These are phyloP conservation scores for Acipenser transmontanus DNA, from an alignment of 2,797 vertebrate genomes.

Conservation along the genomic window DNA sequence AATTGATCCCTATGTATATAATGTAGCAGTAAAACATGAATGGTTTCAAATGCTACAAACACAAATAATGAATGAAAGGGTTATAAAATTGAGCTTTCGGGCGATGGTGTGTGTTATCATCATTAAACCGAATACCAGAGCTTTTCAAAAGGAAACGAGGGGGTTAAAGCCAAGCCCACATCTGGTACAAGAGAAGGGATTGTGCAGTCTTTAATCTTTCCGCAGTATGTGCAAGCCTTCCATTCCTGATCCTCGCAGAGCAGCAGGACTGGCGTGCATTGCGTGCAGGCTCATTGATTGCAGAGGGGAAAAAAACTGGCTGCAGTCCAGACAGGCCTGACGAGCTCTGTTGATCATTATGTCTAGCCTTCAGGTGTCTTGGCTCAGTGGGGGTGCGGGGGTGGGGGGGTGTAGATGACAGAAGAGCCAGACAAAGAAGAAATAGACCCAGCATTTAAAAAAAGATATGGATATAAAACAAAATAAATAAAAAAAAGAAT, in stretches of 20 bases:
- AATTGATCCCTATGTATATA: too few species aligned
- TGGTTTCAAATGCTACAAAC: too few species aligned
- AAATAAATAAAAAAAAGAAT: conserved; percentile 34
- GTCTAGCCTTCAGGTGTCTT: conserved; percentile 94
- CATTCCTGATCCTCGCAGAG: conserved; percentile 55
- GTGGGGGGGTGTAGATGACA: conserved; percentile 68
- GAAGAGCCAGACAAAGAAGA: conserved; percentile 83
- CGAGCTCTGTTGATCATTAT: conserved; percentile 88
- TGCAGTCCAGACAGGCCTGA: conserved; percentile 69
- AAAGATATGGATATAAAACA: conserved; percentile 23
- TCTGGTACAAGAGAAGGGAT: conserved; percentile 45
- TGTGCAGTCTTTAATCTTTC: conserved; percentile 64
- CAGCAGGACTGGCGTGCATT: conserved; percentile 54
- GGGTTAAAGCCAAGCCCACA: too few species aligned
- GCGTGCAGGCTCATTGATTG: conserved; percentile 66
- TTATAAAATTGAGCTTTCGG: too few species aligned
- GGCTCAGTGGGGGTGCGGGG: conserved; percentile 30
- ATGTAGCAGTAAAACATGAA: too few species aligned
- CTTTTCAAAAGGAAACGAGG: too few species aligned
- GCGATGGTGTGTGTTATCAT: too few species aligned
- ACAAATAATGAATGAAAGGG: too few species aligned
- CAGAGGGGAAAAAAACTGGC: conserved; percentile 61
- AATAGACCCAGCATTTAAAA: conserved; percentile 51
- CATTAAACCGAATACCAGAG: too few species aligned
- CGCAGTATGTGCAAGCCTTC: conserved; percentile 53